Conservation (phyloP, 2,888 invertebrate species). For the Xanthorhoe spadicearia region DNA sequence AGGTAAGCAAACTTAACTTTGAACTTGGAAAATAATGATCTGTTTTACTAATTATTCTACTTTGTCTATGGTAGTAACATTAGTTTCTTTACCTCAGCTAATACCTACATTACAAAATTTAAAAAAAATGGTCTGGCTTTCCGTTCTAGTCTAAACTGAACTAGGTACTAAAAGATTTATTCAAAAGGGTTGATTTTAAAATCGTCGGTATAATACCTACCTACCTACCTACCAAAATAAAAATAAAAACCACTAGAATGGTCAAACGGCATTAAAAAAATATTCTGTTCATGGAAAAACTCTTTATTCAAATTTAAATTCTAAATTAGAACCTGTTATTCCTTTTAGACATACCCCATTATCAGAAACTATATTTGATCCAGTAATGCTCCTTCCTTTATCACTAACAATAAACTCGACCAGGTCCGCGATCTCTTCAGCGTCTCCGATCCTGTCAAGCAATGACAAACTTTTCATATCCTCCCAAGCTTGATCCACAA, state of each 20-base stretch:
- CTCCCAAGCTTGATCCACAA: conserved; percentile 77
- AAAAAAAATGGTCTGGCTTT: too few species aligned
- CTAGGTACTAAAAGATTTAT: too few species aligned
- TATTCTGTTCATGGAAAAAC: neutral
- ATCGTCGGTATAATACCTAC: too few species aligned
- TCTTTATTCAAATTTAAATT: neutral
- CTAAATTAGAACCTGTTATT: neutral
- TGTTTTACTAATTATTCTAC: neutral
- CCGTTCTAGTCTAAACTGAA: too few species aligned
- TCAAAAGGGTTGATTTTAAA: too few species aligned
- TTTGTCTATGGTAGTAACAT: too few species aligned
- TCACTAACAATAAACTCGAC: conserved; percentile 91
- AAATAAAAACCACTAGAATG: too few species aligned
- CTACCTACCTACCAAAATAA: too few species aligned
- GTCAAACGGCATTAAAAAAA: too few species aligned
- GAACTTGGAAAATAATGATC: neutral
- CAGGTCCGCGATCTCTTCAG: conserved; percentile 85
- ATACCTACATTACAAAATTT: too few species aligned
- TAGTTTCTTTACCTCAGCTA: too few species aligned
- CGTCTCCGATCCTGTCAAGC: conserved; percentile 85
- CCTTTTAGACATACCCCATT: conserved; percentile 40
- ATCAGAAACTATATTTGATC: conserved; percentile 71
- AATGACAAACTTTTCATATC: conserved; percentile 91
- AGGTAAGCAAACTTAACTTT: conserved; percentile 7
- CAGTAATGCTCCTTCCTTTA: conserved; percentile 90